These are phyloP conservation scores for Brachypteracias leptosomus DNA, from an alignment of 2,113 vertebrate genomes.

Conservation along the genomic window DNA sequence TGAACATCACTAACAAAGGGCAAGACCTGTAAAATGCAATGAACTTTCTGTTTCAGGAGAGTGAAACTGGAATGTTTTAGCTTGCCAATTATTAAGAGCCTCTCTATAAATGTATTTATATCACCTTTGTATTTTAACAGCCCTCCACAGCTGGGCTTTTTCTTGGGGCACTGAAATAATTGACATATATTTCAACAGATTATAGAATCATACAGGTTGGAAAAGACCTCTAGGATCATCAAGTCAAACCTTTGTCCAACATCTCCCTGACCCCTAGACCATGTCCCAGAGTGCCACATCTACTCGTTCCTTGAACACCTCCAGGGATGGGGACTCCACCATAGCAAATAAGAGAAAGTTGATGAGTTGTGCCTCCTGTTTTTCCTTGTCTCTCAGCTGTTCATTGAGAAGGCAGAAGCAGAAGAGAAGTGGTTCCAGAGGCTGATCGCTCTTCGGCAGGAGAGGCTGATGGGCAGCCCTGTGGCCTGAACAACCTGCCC, in stretches of 20 bases:
- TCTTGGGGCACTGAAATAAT: neutral
- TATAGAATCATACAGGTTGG: no score
- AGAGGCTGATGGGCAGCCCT: slow-evolving; percentile 93
- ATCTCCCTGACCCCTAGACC: no score
- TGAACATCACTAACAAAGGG: accelerated
- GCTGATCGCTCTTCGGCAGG: slow-evolving; percentile 88
- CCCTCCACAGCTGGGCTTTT: neutral
- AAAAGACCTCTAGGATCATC: no score
- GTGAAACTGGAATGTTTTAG: neutral
- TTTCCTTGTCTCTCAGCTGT: slow-evolving; percentile 76
- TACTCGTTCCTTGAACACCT: no score
- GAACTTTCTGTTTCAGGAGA: neutral
- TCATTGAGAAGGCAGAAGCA: slow-evolving; percentile 90
- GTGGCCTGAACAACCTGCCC: slow-evolving; percentile 75
- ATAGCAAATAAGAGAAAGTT: accelerated
- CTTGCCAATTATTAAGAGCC: accelerated
- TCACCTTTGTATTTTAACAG: neutral
- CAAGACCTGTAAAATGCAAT: accelerated
- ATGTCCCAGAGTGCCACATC: no score
- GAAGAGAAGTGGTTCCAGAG: slow-evolving; percentile 92
- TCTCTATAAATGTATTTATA: neutral
- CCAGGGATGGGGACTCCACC: no score
- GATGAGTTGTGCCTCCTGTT: neutral
- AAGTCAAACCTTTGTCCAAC: no score
- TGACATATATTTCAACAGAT: accelerated